These are phyloP conservation scores for Cheirogaleus major DNA, from an alignment of 2,797 vertebrate genomes.

Conservation along the genomic window DNA sequence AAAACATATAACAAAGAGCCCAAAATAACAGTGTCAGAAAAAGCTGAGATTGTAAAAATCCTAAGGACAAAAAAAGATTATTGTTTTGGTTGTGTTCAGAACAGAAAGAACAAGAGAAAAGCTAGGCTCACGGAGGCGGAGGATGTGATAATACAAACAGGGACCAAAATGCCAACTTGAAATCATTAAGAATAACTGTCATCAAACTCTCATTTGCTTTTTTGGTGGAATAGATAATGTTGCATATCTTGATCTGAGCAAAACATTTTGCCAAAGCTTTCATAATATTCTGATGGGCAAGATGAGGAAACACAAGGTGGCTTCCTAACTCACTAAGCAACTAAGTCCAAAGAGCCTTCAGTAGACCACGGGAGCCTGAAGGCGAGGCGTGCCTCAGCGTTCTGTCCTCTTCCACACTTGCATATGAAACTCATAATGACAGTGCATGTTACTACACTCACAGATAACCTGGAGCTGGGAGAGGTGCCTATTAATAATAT, in stretches of 20 bases:
- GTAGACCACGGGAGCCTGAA: background rate
- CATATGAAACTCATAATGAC: background rate
- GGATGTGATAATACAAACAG: background rate
- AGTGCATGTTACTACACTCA: background rate
- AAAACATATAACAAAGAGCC: background rate
- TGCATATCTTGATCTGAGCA: background rate
- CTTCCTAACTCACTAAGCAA: background rate
- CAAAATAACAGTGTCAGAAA: background rate
- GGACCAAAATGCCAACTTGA: background rate
- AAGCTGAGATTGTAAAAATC: background rate
- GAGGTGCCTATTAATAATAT: background rate
- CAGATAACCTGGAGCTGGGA: background rate
- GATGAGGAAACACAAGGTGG: background rate
- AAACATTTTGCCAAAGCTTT: background rate
- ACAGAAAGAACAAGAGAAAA: background rate
- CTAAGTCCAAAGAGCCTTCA: background rate
- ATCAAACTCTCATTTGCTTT: background rate
- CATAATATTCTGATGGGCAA: background rate
- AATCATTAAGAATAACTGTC: background rate
- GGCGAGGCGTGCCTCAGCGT: rapidly evolving
- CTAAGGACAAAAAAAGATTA: background rate
- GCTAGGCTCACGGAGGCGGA: background rate
- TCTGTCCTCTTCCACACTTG: background rate
- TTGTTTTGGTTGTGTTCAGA: background rate
- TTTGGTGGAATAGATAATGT: background rate